Evolutionary conservation across 30 jellyfish, hydroid and myxozoan species (phyloP), one percentile per base, ranked within the genome.

Genomic region (Aurelia aurita complex sp. Pacific): DNA sequence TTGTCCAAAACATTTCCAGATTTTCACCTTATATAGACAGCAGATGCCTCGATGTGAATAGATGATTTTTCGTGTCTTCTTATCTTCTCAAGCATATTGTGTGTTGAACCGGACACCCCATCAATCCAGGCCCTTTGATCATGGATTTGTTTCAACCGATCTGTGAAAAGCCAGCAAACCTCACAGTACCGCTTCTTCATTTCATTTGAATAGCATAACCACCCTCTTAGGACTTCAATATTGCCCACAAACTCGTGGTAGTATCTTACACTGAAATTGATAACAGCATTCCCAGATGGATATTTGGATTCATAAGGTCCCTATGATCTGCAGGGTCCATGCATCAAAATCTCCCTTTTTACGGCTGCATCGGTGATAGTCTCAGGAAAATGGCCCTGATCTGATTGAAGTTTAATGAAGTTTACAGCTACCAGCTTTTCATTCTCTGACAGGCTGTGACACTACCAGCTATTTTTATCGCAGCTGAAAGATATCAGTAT

Each of bases 201-300:
- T 73, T 73, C 83, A 71, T 35, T 73, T 71, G 83, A 73, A 73
- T 73, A 73, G 70, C 83, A 73, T 9, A 73, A 32, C 83, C 83
- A 73, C 2, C 83, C 83, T 73, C 80, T 38, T 71, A 75, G 83
- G 38, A 43, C 83, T 73, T 50, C 73, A 73, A 73, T 73, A 73
- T 73, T 8, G 50, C 50, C 35, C 83, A 73, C 83, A 73, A 73
- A 73, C 50, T 73, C 23, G 70, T 73, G 83, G 72, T 73, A 73
- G 83, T 73, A 73, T 35, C 70, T 73, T 43, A 52, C 38, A 6
- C 1, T 34, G 83, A 73, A 50, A 32, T 73, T 73, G 38, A 43
- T 40, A 33, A 73, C 35, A 7, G 35, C 10, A 23, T 71, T 73
- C 32, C 67, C 81, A 65, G 15, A 11, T 13, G 19, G 0, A 36